These are phyloP conservation scores for Gonioctena quinquepunctata DNA, from an alignment of 1,140 invertebrate species.

Conservation along the genomic window DNA sequence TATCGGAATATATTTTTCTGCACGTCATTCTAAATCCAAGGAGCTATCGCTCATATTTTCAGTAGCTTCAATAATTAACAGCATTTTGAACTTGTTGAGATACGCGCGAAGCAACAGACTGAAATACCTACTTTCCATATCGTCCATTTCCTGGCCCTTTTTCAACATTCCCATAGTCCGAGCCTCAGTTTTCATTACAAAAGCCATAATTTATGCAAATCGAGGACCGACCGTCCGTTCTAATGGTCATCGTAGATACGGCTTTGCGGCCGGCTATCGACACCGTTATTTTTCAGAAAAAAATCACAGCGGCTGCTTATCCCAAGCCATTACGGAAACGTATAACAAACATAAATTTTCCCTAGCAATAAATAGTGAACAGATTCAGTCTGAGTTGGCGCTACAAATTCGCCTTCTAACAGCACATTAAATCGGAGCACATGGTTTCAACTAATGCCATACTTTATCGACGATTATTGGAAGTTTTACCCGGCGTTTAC, in stretches of 20 bases:
- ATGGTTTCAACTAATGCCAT: conserved; percentile 4
- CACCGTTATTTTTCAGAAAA: conserved; percentile 6
- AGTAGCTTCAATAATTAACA: too few relatives aligned
- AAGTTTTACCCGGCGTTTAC: conserved; percentile 1
- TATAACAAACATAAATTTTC: conserved; percentile 16
- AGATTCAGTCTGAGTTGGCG: conserved; percentile 14
- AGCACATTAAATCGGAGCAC: conserved; percentile 12
- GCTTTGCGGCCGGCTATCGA: background rate
- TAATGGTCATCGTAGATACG: background rate
- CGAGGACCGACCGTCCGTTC: background rate
- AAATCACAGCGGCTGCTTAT: conserved; percentile 5
- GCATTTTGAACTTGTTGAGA: too few relatives aligned
- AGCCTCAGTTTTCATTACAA: conserved; percentile 16
- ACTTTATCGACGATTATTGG: conserved; percentile 13
- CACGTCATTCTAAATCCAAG: too few relatives aligned
- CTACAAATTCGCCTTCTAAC: conserved; percentile 19
- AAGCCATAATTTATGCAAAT: conserved; percentile 25
- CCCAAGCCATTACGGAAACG: conserved; percentile 2
- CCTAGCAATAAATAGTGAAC: conserved; percentile 18
- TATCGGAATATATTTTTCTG: too few relatives aligned
- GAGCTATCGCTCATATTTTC: too few relatives aligned
- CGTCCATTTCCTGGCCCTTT: too few relatives aligned
- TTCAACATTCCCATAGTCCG: background rate
- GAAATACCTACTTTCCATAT: too few relatives aligned
- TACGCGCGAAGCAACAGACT: too few relatives aligned